Evolutionary conservation across 2,113 vertebrate genomes (phyloP).

Genomic region (Petrocephalus zakoni): DNA sequence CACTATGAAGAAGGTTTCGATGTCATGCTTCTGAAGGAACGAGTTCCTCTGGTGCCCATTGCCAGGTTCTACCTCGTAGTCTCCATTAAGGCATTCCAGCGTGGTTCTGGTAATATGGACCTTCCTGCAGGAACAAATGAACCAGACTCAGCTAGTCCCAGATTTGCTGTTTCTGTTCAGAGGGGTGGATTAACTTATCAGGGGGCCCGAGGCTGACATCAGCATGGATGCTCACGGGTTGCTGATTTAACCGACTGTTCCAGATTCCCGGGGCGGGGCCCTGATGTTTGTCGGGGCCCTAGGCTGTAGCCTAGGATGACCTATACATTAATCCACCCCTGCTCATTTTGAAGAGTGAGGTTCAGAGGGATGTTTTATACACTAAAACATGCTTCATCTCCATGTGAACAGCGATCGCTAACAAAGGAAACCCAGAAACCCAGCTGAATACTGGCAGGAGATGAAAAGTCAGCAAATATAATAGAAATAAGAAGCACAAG

Average conservation of each 20-base stretch:
- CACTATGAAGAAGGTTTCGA: slow-evolving; percentile 96
- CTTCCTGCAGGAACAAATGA: slow-evolving; percentile 66
- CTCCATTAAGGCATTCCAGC: slow-evolving; percentile 90
- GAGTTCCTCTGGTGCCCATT: slow-evolving; percentile 85
- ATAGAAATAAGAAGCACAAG: background rate
- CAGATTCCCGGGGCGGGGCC: background rate
- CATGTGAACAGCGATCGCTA: background rate
- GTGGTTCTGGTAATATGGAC: slow-evolving; percentile 95
- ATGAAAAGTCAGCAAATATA: background rate
- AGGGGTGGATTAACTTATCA: background rate
- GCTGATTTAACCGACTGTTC: background rate
- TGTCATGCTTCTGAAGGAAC: slow-evolving; percentile 89
- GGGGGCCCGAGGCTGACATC: background rate
- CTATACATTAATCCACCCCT: background rate
- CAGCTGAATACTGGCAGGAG: background rate
- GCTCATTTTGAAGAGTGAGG: background rate
- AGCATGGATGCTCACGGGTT: background rate
- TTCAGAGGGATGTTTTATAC: background rate
- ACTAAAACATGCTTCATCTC: background rate
- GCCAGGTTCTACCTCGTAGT: slow-evolving; percentile 95
- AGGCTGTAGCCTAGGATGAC: background rate
- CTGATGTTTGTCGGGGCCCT: background rate
- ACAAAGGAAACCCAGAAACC: background rate
- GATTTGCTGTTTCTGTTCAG: background rate
- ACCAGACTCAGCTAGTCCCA: background rate